Conservation (phyloP, 2,888 invertebrate genomes). For the Theretra japonica region DNA sequence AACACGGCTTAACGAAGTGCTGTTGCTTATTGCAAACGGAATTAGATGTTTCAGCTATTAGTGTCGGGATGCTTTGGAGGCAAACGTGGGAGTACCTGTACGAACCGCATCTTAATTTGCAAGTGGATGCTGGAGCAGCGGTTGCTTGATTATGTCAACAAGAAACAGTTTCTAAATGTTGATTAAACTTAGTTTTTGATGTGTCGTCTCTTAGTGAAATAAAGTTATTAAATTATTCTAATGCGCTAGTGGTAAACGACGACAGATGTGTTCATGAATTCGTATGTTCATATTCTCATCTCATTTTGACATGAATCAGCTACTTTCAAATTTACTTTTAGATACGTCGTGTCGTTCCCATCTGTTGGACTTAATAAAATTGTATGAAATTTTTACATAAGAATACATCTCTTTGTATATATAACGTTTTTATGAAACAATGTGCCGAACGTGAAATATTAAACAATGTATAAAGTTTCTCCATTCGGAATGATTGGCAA, state of each 20-base stretch:
- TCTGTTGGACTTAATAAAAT: no score
- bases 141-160: conserved; percentile 20
- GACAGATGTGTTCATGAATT: neutral
- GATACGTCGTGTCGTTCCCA: no score
- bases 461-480: no score
- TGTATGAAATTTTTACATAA: no score
- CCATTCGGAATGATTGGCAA: no score
- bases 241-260: neutral
- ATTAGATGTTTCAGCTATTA: conserved; percentile 67
- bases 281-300: no score
- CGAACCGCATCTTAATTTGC: conserved; percentile 39
- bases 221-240: neutral
- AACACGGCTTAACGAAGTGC: conserved; percentile 73
- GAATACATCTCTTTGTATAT: no score
- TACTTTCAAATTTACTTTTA: no score
- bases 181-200: conserved; percentile 7
- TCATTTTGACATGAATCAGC: no score
- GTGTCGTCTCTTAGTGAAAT: neutral
- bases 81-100: conserved; percentile 38
- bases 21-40: conserved; percentile 56
- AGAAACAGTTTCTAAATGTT: conserved; percentile 12
- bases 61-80: conserved; percentile 42
- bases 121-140: conserved; percentile 35
- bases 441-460: no score
- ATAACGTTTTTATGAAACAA: no score